A percentile compares a stretch with the other conserved stretches of the same genome.
phyloP scores from a whole-genome alignment of 1,140 invertebrate genomes.

The Samia ricini region DNA sequence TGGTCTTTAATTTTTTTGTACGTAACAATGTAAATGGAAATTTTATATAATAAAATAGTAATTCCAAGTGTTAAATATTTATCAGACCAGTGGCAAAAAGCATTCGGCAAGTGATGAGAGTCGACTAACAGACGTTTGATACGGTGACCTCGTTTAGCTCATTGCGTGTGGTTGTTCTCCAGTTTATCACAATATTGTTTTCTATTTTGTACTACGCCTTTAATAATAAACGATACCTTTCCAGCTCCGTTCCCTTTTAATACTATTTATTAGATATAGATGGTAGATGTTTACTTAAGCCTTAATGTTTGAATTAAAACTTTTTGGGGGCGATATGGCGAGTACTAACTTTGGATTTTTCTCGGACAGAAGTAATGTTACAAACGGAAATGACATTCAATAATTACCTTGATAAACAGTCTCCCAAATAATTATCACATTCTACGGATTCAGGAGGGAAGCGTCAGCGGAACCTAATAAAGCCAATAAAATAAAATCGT shows the following conservation, averaged over 20 bases:
- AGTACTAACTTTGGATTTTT: too few relatives aligned
- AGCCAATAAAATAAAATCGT: conserved; percentile 9
- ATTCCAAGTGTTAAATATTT: conserved; percentile 45
- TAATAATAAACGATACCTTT: neutral
- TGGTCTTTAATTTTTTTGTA: too few relatives aligned
- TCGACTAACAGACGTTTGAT: conserved; percentile 27
- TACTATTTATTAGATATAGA: neutral
- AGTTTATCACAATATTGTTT: neutral
- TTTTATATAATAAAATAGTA: conserved; percentile 1
- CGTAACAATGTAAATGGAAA: neutral
- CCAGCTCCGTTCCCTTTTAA: too few relatives aligned
- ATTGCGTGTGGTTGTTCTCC: neutral
- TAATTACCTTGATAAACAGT: too few relatives aligned
- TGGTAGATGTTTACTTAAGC: too few relatives aligned
- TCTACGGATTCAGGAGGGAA: neutral
- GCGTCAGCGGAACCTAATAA: neutral
- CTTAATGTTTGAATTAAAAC: too few relatives aligned
- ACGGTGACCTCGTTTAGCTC: conserved; percentile 16
- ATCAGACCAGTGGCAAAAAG: conserved; percentile 30
- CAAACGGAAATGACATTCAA: too few relatives aligned
- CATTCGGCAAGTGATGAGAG: conserved; percentile 27
- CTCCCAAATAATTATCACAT: too few relatives aligned
- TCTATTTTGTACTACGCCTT: neutral
- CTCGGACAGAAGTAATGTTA: too few relatives aligned
- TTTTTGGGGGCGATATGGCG: too few relatives aligned